Percentiles rank a stretch among this genome's conserved stretches.
Evolutionary conservation across 1,140 invertebrate species (phyloP).

Genomic region (Samia ricini): DNA sequence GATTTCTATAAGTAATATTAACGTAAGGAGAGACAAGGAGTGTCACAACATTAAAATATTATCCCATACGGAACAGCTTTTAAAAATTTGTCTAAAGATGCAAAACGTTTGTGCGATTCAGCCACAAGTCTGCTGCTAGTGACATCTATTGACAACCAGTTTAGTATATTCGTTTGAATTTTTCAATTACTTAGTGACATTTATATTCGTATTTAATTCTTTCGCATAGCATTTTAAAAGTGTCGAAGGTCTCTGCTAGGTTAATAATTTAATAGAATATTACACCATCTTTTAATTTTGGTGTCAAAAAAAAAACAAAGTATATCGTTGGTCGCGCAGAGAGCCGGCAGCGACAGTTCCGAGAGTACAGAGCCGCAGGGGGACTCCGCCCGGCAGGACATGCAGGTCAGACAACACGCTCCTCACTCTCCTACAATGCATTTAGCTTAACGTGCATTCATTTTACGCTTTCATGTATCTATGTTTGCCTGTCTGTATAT

Average conservation of each 20-base stretch:
- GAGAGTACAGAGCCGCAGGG: slow-evolving; percentile 36
- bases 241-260: no score
- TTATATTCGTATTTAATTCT: background rate
- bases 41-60: background rate
- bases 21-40: background rate
- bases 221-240: no score
- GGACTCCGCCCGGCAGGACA: slow-evolving; percentile 28
- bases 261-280: no score
- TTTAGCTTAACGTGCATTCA: no score
- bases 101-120: background rate
- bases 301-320: no score
- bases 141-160: background rate
- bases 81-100: background rate
- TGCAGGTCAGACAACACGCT: slow-evolving; percentile 8
- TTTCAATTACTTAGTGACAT: background rate
- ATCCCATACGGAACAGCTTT: background rate
- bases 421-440: background rate
- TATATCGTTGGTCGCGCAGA: background rate
- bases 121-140: background rate
- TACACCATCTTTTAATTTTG: no score
- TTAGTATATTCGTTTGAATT: background rate
- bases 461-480: no score
- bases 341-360: slow-evolving; percentile 54
- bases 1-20: background rate
- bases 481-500: no score